These are phyloP conservation scores for Rhabdornis inornatus DNA, from an alignment of 2,113 vertebrate species.

Conservation along the genomic window DNA sequence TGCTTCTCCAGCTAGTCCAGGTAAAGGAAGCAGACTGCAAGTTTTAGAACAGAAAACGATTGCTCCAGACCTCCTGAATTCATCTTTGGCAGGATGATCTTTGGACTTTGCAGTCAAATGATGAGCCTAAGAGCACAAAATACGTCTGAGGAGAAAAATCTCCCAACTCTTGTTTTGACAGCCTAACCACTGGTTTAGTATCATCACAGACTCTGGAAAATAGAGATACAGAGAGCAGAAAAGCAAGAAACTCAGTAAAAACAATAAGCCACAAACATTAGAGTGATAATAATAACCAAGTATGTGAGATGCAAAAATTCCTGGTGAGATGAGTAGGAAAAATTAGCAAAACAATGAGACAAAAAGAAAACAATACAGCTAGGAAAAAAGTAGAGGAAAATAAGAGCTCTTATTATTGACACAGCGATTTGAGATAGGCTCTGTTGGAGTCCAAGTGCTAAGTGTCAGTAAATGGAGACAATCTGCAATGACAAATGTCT, in stretches of 20 bases:
- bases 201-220: neutral
- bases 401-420: slow-evolving; percentile 11
- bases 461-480: slow-evolving; percentile 2
- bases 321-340: neutral
- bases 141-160: neutral
- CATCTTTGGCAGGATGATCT: neutral
- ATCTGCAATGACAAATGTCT: neutral
- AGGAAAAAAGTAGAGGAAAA: neutral
- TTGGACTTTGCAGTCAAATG: neutral
- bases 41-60: neutral
- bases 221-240: neutral
- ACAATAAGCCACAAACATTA: neutral
- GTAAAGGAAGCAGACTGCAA: neutral
- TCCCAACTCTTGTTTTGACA: neutral
- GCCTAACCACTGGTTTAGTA: neutral
- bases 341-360: neutral
- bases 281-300: neutral
- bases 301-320: neutral
- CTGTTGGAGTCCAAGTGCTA: neutral
- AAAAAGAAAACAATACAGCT: neutral
- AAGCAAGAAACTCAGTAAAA: neutral
- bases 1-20: neutral
- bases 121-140: neutral
- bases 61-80: neutral
- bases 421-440: neutral